Evolutionary conservation across 2,888 invertebrate species (phyloP).

Genomic region (Mantis religiosa): DNA sequence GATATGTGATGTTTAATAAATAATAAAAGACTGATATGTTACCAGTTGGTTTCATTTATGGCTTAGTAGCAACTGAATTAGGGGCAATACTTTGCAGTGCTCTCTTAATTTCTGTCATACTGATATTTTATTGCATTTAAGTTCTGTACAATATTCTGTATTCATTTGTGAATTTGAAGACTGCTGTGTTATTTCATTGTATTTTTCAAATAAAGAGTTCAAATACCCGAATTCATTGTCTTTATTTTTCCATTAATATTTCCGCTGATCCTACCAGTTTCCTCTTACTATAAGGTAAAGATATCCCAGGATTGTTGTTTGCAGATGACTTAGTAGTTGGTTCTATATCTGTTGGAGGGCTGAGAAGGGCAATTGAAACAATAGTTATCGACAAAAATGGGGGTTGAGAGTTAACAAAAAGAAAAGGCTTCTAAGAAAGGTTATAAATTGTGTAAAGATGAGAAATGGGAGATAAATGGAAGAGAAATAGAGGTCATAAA

Average conservation of each 20-base stretch:
- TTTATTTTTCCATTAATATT: background rate
- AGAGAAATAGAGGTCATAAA: too few relatives aligned
- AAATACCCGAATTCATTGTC: background rate
- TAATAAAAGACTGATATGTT: background rate
- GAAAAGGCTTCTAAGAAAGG: too few relatives aligned
- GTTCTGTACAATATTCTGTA: background rate
- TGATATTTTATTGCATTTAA: background rate
- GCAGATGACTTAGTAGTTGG: too few relatives aligned
- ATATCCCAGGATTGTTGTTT: too few relatives aligned
- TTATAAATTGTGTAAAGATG: too few relatives aligned
- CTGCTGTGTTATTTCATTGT: background rate
- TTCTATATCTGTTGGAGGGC: too few relatives aligned
- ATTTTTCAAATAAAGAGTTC: background rate
- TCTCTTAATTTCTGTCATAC: background rate
- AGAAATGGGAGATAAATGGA: too few relatives aligned
- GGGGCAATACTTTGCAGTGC: background rate
- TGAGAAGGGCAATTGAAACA: too few relatives aligned
- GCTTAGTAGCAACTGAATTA: background rate
- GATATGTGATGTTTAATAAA: background rate
- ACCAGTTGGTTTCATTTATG: background rate
- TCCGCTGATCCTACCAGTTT: too few relatives aligned
- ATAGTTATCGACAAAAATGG: too few relatives aligned
- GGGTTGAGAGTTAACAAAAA: too few relatives aligned
- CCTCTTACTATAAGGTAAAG: too few relatives aligned
- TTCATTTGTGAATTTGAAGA: background rate